These are phyloP conservation scores for Sceloporus tristichus DNA, from an alignment of 2,113 vertebrate species.

Conservation along the genomic window DNA sequence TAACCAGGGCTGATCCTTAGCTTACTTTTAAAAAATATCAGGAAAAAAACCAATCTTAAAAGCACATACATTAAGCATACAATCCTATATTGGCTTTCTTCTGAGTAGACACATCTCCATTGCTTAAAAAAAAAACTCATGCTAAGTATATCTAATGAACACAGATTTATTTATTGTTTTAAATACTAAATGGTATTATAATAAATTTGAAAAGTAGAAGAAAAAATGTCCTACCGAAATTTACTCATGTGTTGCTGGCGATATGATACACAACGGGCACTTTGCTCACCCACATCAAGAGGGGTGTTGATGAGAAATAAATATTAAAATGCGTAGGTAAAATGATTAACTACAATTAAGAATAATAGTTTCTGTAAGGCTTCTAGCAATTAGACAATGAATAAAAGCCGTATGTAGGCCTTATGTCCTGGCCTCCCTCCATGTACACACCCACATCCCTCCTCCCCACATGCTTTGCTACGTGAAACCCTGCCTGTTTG, in stretches of 20 bases:
- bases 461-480: background rate
- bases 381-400: slow-evolving; percentile 59
- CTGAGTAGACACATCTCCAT: no score
- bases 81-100: background rate
- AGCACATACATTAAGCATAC: slow-evolving; percentile 1
- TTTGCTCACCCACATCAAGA: slow-evolving; percentile 47
- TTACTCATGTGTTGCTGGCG: background rate
- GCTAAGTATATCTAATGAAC: background rate
- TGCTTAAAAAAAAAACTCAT: no score
- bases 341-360: slow-evolving; percentile 69
- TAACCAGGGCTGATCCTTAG: background rate
- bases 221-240: background rate
- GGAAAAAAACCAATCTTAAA: slow-evolving; percentile 33
- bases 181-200: no score
- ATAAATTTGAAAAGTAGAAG: background rate
- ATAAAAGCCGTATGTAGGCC: background rate
- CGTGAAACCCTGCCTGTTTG: slow-evolving; percentile 5
- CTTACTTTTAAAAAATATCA: slow-evolving; percentile 12
- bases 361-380: slow-evolving; percentile 52
- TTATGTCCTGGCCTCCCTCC: background rate
- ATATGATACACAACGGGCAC: slow-evolving; percentile 24
- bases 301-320: slow-evolving; percentile 56
- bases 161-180: background rate
- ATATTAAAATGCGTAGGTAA: slow-evolving; percentile 37
- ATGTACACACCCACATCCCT: rapidly evolving